A percentile compares a stretch with the other conserved stretches of the same genome.
Evolutionary conservation across 1,140 invertebrate genomes (phyloP).

Genomic region (Hypsibius dujardini): DNA sequence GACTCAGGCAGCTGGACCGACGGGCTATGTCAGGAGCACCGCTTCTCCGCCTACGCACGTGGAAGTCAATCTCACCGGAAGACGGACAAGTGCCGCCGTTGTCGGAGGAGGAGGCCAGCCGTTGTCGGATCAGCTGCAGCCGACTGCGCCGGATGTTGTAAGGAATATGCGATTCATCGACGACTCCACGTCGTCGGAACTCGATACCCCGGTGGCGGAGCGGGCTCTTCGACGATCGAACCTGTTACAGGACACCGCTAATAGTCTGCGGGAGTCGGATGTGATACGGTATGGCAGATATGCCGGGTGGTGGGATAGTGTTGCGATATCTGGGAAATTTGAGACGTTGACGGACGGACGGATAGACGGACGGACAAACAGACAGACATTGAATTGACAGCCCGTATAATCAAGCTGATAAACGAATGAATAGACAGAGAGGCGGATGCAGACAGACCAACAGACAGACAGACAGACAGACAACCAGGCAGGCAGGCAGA

Average conservation of each 20-base stretch:
- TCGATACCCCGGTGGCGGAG: slow-evolving; percentile 3
- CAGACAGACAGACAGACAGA: too few relatives aligned
- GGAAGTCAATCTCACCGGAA: background rate
- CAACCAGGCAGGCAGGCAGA: too few relatives aligned
- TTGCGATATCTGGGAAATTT: too few relatives aligned
- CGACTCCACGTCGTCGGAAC: slow-evolving; percentile 14
- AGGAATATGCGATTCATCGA: slow-evolving; percentile 13
- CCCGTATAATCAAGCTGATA: too few relatives aligned
- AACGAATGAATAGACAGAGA: too few relatives aligned
- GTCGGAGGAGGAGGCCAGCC: too few relatives aligned
- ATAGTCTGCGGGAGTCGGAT: background rate
- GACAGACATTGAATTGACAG: too few relatives aligned
- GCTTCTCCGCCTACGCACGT: background rate
- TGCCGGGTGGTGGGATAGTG: too few relatives aligned
- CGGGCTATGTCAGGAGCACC: background rate
- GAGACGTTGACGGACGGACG: too few relatives aligned
- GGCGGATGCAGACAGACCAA: too few relatives aligned
- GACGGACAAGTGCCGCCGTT: background rate
- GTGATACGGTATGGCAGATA: background rate
- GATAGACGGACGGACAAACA: too few relatives aligned
- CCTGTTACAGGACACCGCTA: background rate
- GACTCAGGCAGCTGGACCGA: too few relatives aligned
- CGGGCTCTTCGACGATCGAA: background rate
- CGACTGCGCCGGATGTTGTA: slow-evolving; percentile 2
- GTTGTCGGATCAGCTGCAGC: background rate